Evolutionary conservation across 2,113 vertebrate species (phyloP).

Genomic region (Lampris incognitus): DNA sequence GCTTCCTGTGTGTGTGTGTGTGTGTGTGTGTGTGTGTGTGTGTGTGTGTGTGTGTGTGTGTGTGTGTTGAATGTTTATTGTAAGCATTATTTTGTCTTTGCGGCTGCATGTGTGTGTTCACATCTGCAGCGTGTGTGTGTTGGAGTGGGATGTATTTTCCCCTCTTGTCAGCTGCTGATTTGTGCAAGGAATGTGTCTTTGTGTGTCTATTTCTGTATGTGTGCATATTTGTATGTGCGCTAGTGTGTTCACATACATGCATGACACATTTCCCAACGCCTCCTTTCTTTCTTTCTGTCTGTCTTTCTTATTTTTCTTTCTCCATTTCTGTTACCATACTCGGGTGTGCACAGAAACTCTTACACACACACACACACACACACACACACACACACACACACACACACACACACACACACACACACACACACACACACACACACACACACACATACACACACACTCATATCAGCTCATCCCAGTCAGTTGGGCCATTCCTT

Average conservation of each 20-base stretch:
- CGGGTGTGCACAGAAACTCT: too few species aligned
- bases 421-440: constrained; percentile 18
- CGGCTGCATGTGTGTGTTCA: background rate
- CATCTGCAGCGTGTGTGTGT: constrained; percentile 13
- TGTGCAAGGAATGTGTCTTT: constrained; percentile 12
- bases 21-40: constrained; percentile 9
- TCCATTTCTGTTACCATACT: too few species aligned
- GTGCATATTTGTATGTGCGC: constrained; percentile 12
- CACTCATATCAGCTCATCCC: constrained; percentile 17
- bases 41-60: constrained; percentile 25
- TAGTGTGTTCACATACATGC: background rate
- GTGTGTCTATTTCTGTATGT: background rate
- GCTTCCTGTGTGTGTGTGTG: constrained; percentile 9
- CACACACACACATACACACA: constrained; percentile 14
- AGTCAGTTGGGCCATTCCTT: constrained; percentile 46
- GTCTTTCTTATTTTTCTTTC: background rate
- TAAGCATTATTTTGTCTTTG: constrained; percentile 53
- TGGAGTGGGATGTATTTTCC: background rate
- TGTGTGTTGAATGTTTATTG: constrained; percentile 58
- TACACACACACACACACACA: background rate
- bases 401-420: background rate
- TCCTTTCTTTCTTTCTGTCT: background rate
- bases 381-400: constrained; percentile 1
- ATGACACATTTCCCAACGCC: constrained; percentile 2
- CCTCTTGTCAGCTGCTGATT: constrained; percentile 17